Percentiles rank a stretch among this genome's conserved stretches.
phyloP scores from a whole-genome alignment of 2,888 invertebrate species.

The Micoletzkya japonica region DNA sequence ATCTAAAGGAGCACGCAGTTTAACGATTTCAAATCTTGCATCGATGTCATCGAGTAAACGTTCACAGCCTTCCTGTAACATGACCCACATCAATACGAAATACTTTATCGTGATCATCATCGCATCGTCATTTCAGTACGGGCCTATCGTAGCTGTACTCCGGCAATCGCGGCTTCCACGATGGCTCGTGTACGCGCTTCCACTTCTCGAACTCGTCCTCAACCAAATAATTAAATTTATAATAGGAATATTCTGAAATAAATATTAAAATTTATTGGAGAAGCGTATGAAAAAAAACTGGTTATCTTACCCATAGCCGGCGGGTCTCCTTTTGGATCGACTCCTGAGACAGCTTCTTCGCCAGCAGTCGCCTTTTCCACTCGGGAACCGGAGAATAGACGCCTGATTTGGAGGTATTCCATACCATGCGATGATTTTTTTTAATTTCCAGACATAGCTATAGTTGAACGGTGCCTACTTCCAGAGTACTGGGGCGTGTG shows the following conservation, averaged over 20 bases:
- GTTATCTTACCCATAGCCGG: constrained; percentile 18
- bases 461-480: neutral
- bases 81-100: too few species aligned
- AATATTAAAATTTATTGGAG: neutral
- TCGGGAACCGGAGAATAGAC: constrained; percentile 15
- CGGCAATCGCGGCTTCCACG: constrained; percentile 7
- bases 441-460: neutral
- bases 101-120: too few species aligned
- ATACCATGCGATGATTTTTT: neutral
- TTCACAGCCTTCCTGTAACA: too few species aligned
- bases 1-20: too few species aligned
- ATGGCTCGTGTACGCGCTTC: constrained; percentile 13
- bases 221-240: neutral
- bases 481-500: constrained; percentile 3
- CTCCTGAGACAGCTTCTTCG: constrained; percentile 20
- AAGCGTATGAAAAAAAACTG: neutral
- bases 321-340: constrained; percentile 10
- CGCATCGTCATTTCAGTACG: constrained; percentile 17
- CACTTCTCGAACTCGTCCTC: constrained; percentile 26
- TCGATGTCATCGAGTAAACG: too few species aligned
- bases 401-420: too few species aligned
- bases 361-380: constrained; percentile 25
- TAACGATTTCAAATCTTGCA: too few species aligned
- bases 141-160: neutral
- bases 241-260: neutral